Evolutionary conservation across 2,888 invertebrate species (phyloP).

Genomic region (Oscheius sp.): DNA sequence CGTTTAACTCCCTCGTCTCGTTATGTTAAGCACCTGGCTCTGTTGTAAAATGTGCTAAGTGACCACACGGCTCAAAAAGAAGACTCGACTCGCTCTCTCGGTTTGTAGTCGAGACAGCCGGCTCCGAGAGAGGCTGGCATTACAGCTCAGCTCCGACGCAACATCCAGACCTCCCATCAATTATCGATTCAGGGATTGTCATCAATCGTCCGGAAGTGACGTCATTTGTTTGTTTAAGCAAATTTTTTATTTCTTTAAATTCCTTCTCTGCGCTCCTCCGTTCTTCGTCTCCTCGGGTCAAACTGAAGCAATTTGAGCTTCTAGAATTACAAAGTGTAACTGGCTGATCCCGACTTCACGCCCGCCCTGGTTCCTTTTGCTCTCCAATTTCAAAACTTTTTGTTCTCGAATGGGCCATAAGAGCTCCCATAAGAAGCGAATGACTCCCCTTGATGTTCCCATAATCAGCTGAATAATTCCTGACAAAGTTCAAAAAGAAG

Average conservation of each 20-base stretch:
- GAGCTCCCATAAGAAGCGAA: too few relatives aligned
- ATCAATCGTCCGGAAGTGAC: constrained; percentile 23
- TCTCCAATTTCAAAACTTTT: neutral
- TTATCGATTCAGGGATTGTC: constrained; percentile 23
- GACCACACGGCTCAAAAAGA: constrained; percentile 20
- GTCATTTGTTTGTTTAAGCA: constrained; percentile 21
- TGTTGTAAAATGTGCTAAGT: constrained; percentile 15
- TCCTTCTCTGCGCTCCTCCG: neutral
- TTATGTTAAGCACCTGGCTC: constrained; percentile 20
- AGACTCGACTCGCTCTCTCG: too few relatives aligned
- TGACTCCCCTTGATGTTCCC: too few relatives aligned
- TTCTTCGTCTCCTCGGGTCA: neutral
- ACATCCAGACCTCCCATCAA: constrained; percentile 25
- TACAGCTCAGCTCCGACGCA: constrained; percentile 28
- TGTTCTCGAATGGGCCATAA: too few relatives aligned
- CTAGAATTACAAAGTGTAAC: constrained; percentile 19
- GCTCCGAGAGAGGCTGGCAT: neutral
- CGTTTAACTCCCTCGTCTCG: neutral
- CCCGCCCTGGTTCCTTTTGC: constrained; percentile 6
- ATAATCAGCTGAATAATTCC: too few relatives aligned
- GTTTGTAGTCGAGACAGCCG: constrained; percentile 16
- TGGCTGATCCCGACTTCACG: constrained; percentile 1
- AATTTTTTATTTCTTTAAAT: neutral
- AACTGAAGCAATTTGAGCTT: too few relatives aligned
- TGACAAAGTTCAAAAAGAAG: too few relatives aligned